phyloP scores from a whole-genome alignment of 2,888 invertebrate genomes.

The Pheosia gnoma region DNA sequence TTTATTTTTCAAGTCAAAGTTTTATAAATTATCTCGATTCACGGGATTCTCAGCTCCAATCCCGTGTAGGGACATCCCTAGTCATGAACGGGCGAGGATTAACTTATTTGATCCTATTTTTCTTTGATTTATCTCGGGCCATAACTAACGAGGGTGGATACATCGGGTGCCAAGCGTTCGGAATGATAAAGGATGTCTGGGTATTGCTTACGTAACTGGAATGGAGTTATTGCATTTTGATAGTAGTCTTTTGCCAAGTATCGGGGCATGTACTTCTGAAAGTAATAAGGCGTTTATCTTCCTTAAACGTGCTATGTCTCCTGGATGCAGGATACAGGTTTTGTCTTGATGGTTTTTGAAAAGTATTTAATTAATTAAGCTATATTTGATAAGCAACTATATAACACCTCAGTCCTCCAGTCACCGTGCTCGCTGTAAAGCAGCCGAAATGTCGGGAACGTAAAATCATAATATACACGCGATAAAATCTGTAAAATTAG shows the following conservation, averaged over 20 bases:
- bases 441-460: too few relatives aligned
- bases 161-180: constrained; percentile 1
- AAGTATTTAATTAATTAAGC: too few relatives aligned
- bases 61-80: neutral
- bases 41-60: neutral
- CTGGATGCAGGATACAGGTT: too few relatives aligned
- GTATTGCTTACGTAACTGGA: neutral
- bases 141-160: neutral
- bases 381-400: too few relatives aligned
- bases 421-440: too few relatives aligned
- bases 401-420: too few relatives aligned
- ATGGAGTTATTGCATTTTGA: neutral
- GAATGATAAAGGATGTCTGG: neutral
- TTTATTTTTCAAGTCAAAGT: too few relatives aligned
- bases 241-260: neutral
- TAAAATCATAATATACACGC: too few relatives aligned
- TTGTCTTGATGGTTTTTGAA: too few relatives aligned
- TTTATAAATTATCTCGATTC: too few relatives aligned
- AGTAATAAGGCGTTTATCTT: neutral
- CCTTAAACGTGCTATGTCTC: too few relatives aligned
- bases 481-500: too few relatives aligned
- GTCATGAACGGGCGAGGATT: constrained; percentile 17
- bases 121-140: constrained; percentile 8
- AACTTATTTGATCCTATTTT: constrained; percentile 17
- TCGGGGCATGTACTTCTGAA: neutral